Evolutionary conservation across 2,888 invertebrate species (phyloP), one percentile per base, ranked within the genome.

Genomic region (Pogonocherus hispidulus): DNA sequence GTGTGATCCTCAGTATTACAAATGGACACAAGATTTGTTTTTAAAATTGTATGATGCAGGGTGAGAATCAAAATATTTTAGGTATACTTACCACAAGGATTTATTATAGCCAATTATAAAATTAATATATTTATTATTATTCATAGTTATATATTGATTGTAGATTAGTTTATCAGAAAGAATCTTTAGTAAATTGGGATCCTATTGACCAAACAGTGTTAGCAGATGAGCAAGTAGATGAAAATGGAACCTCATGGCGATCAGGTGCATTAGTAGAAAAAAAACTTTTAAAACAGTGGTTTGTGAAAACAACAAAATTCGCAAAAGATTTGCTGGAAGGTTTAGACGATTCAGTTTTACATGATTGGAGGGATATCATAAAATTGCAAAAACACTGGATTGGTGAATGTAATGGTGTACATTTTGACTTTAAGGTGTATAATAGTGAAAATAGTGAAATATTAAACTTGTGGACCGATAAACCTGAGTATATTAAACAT

Each of bases 221-320:
- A 72, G 99, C 99, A 3, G 95, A 98, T 86, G 99, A 99, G 84
- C 99, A 99, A 88, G 97, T 99, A 2, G 97, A 98, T 87, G 91
- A 91, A 52, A 90, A 93, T 79, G 96, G 97, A 9, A 89, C 90
- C 79, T 97, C 98, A 0, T 99, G 99, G 99, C 89, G 99, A 67
- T 99, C 99, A 3, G 98, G 99, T 1, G 98, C 96, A 5, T 91
- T 92, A 86, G 97, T 97, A 5, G 95, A 98, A 84, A 96, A 94
- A 80, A 94, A 92, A 84, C 86, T 92, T 67, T 88, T 99, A 0
- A 92, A 91, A 35, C 99, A 99, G 82, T 99, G 99, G 99, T 98
- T 96, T 85, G 90, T 99, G 32, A 92, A 91, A 85, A 97, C 98
- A 0, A 97, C 97, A 51, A 89, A 89, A 70, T 95, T 91, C 86